These are phyloP conservation scores for Drosophila formosana DNA, from an alignment of 2,888 invertebrate species.

Conservation along the genomic window DNA sequence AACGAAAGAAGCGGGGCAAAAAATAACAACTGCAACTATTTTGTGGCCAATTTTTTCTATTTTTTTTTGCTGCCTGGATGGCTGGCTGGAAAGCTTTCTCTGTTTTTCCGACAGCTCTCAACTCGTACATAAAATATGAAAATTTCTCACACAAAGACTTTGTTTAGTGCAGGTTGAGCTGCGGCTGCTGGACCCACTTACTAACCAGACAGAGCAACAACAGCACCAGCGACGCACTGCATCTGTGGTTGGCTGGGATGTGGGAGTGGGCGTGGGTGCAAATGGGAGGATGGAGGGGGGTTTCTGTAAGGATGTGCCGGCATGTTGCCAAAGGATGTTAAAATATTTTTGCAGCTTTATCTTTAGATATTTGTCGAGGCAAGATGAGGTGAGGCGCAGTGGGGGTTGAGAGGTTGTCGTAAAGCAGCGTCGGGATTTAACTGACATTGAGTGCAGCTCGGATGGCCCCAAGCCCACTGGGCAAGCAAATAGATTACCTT, in stretches of 20 bases:
- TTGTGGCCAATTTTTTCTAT: slow-evolving; percentile 29
- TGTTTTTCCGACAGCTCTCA: slow-evolving; percentile 38
- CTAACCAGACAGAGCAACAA: slow-evolving; percentile 42
- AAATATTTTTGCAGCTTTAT: slow-evolving; percentile 81
- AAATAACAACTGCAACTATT: slow-evolving; percentile 45
- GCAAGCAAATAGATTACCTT: slow-evolving; percentile 74
- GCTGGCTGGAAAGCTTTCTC: slow-evolving; percentile 21
- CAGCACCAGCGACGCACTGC: slow-evolving; percentile 42
- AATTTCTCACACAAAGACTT: slow-evolving; percentile 71
- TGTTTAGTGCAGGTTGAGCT: slow-evolving; percentile 67
- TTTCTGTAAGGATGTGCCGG: slow-evolving; percentile 35
- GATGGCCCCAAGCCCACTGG: slow-evolving; percentile 43
- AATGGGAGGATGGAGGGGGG: neutral
- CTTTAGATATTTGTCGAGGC: slow-evolving; percentile 68
- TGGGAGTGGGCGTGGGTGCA: slow-evolving; percentile 1
- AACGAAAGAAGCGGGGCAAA: slow-evolving; percentile 6
- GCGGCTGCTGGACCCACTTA: slow-evolving; percentile 57
- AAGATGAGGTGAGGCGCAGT: no score
- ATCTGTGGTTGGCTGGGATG: slow-evolving; percentile 30
- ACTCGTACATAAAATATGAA: slow-evolving; percentile 74
- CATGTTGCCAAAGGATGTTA: slow-evolving; percentile 78
- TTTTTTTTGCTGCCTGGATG: no score
- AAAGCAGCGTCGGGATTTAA: slow-evolving; percentile 74
- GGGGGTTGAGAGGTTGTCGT: slow-evolving; percentile 56
- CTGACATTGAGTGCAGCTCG: slow-evolving; percentile 73